Evolutionary conservation across 2,797 vertebrate species (phyloP).

Genomic region (Chaunax sp.): DNA sequence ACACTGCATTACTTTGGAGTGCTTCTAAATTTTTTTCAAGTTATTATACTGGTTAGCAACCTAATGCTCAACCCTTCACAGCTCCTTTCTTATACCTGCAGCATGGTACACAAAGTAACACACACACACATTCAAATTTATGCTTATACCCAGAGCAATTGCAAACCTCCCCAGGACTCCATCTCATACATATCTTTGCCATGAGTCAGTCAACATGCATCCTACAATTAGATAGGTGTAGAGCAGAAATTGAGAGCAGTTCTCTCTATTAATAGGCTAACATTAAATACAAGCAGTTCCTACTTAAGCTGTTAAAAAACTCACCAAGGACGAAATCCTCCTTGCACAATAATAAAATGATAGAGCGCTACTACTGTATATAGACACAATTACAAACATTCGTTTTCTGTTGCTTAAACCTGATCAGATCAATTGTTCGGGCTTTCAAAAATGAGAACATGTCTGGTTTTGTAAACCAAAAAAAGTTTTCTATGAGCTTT

Average conservation of each 20-base stretch:
- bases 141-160: conserved; percentile 13
- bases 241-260: background rate
- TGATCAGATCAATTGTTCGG: too few relatives aligned
- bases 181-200: background rate
- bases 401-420: too few relatives aligned
- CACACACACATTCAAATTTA: conserved; percentile 29
- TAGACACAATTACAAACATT: too few relatives aligned
- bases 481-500: too few relatives aligned
- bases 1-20: background rate
- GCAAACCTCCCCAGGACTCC: conserved; percentile 12
- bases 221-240: background rate
- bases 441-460: too few relatives aligned
- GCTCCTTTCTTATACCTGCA: background rate
- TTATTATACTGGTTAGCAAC: background rate
- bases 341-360: too few relatives aligned
- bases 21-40: background rate
- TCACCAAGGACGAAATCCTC: too few relatives aligned
- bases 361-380: too few relatives aligned
- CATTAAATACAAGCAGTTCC: background rate
- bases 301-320: background rate
- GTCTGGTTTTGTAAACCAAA: too few relatives aligned
- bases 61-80: background rate
- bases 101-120: background rate
- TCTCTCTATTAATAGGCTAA: background rate
- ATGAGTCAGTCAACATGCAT: background rate